Percentiles rank a stretch among this genome's conserved stretches.
These are phyloP conservation scores for Liparis tanakae DNA, from an alignment of 2,797 vertebrate species.

Conservation along the genomic window DNA sequence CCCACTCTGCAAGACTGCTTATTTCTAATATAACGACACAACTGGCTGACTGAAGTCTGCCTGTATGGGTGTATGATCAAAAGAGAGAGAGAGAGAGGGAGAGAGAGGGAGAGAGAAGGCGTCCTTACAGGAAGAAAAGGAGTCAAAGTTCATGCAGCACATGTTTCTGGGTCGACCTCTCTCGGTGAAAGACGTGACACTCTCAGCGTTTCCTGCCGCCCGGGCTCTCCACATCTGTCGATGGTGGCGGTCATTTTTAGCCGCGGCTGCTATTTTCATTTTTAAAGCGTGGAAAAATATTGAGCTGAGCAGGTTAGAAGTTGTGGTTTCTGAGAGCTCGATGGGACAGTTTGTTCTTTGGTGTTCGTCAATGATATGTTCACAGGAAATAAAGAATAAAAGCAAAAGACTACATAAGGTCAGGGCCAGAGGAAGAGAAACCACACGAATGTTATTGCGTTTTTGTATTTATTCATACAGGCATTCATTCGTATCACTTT, in stretches of 20 bases:
- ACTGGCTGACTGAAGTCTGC: not conserved
- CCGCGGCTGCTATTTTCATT: constrained; percentile 73
- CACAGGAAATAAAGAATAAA: not conserved
- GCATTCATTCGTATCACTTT: not conserved
- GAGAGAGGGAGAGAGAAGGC: constrained; percentile 58
- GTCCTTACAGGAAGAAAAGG: constrained; percentile 74
- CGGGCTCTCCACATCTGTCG: constrained; percentile 62
- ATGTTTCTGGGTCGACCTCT: constrained; percentile 80
- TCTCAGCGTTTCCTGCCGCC: constrained; percentile 65
- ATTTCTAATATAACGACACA: not conserved
- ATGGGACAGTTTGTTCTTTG: not conserved
- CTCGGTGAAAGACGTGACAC: constrained; percentile 68
- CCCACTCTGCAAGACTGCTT: not conserved
- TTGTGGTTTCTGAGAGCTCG: not conserved
- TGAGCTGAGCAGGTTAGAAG: constrained; percentile 12
- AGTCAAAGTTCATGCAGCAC: constrained; percentile 81
- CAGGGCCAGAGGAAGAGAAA: not conserved
- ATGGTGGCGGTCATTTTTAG: constrained; percentile 71
- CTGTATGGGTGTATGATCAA: constrained; percentile 21
- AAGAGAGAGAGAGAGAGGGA: constrained; percentile 31
- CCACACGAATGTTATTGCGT: not conserved
- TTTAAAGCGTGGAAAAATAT: constrained; percentile 35
- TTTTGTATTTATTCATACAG: not conserved
- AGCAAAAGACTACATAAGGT: not conserved
- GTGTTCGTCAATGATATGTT: no score